phyloP scores from a whole-genome alignment of 2,113 vertebrate genomes.

The Lonchura striata region DNA sequence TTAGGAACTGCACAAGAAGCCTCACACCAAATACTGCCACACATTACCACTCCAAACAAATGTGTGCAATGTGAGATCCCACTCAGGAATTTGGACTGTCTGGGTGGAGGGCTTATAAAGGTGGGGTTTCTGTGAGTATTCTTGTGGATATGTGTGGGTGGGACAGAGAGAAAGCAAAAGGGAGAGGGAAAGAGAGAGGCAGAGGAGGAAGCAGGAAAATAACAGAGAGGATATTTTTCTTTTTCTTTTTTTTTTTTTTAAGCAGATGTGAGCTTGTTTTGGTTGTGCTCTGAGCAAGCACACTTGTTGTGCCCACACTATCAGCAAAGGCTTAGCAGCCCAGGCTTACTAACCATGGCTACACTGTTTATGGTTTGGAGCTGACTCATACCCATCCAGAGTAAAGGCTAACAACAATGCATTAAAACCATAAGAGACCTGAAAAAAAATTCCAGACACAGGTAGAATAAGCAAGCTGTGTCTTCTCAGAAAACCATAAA shows the following conservation, averaged over 20 bases:
- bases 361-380: conserved; percentile 37
- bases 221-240: not conserved
- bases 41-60: not conserved
- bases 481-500: not conserved
- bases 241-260: not conserved
- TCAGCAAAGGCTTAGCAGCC: not conserved
- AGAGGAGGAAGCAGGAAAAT: not conserved
- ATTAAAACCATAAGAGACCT: not conserved
- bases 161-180: not conserved
- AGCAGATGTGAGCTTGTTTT: conserved; percentile 25
- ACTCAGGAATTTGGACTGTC: conserved; percentile 14
- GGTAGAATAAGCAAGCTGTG: not conserved
- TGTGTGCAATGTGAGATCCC: not conserved
- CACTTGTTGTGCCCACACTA: conserved; percentile 16
- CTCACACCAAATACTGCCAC: not conserved
- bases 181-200: not conserved
- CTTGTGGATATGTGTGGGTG: not conserved
- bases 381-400: conserved; percentile 27
- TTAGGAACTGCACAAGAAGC: not conserved
- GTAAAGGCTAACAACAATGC: not conserved
- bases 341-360: conserved; percentile 54
- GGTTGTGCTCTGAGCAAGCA: conserved; percentile 18
- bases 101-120: not conserved
- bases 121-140: not conserved
- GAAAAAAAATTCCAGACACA: not conserved